Base-by-base conservation (phyloP, 2,797 vertebrate species). In the Danio kyathit region DNA sequence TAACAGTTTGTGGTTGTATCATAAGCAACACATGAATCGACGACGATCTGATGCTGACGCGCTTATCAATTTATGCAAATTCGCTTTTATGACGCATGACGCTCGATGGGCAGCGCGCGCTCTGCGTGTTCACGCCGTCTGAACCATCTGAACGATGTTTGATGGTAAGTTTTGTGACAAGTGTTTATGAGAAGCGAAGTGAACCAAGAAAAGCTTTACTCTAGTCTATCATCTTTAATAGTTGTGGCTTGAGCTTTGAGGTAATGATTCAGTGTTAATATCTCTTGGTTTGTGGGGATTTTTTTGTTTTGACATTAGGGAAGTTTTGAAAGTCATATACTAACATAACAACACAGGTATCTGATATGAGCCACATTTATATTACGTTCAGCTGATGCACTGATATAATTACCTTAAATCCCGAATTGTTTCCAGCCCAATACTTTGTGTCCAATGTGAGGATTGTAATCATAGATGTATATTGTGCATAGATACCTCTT, bases 241-340 rank as follows among this genome's bases (percentile, higher is more conserved):
- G 12, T 21, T 3, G 10, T n/a, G 40, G 40, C 43, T 14, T 54
- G 49, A 43, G 9, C 14, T 44, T 52, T n/a, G 40, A 43, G 19
- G 21, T 54, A 56, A 66, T 66, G 17, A 77, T 61, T 56, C 8
- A 64, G 5, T 11, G 13, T 64, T 43, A 9, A 52, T 44, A 38
- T 48, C 40, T 41, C 7, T 63, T 41, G 48, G 17, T 46, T 76
- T 48, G 29, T 81, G 88, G 90, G 85, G 87, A 86, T 29, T 29
- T 29, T n/a, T 29, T 57, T 86, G 44, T n/a, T 69, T n/a, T 1
- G 56, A 17, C 5, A 59, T 5, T 63, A 74, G 89, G 90, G 87
- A 90, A 88, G 83, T 82, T 90, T 76, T 87, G 12, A 88, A 46
- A 19, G 1, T 43, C 16, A 16, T 14, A 29, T 14, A 29, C n/a